phyloP scores from a whole-genome alignment of 2,113 vertebrate genomes.

The Kryptolebias marmoratus region DNA sequence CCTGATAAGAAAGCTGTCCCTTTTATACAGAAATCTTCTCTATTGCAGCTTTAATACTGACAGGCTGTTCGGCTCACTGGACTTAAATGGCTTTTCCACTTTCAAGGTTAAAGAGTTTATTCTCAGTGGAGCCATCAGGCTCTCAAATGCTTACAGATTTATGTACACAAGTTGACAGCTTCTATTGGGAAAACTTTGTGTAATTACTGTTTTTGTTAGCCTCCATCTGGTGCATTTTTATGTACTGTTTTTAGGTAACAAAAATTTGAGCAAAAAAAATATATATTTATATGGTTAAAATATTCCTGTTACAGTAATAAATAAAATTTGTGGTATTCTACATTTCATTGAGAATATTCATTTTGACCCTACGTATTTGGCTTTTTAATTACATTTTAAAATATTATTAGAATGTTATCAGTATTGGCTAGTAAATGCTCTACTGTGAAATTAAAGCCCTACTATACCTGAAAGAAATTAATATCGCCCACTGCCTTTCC shows the following conservation, averaged over 20 bases:
- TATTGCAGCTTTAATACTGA: conserved; percentile 24
- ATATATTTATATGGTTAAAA: not conserved
- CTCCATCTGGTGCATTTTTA: not conserved
- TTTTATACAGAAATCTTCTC: conserved; percentile 24
- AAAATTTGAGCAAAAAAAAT: not conserved
- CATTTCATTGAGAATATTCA: too few species aligned
- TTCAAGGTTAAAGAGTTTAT: conserved; percentile 43
- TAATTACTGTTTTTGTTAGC: conserved; percentile 1
- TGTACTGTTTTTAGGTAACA: not conserved
- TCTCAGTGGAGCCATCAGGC: conserved; percentile 1
- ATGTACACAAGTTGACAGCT: not conserved
- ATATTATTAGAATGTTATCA: too few species aligned
- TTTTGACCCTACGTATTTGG: too few species aligned
- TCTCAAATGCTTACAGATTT: conserved; percentile 7
- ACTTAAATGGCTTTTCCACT: conserved; percentile 28
- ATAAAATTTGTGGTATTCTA: too few species aligned
- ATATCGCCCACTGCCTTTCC: too few species aligned
- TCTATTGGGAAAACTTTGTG: not conserved
- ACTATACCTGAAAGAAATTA: too few species aligned
- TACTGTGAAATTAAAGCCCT: too few species aligned
- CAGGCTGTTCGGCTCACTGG: conserved; percentile 16
- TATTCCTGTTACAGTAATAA: too few species aligned
- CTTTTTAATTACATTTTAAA: too few species aligned
- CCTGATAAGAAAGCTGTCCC: conserved; percentile 26
- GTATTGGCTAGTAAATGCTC: too few species aligned